These are phyloP conservation scores for Malacosoma neustria DNA, from an alignment of 2,888 invertebrate species.

Conservation along the genomic window DNA sequence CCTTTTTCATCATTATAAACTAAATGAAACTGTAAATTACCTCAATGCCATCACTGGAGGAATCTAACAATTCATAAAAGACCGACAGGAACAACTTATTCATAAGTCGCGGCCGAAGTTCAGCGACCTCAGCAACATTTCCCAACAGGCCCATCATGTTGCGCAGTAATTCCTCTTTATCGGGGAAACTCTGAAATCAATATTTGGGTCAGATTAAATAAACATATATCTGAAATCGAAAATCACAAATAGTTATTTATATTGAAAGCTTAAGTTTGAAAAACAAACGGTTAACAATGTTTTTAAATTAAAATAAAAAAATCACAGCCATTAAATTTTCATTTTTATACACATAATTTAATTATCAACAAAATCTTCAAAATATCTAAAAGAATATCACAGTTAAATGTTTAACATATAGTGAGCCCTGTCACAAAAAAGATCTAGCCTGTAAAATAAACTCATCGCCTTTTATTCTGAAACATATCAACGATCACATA, in stretches of 20 bases:
- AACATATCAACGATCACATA: too few species aligned
- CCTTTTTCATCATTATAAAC: constrained; percentile 1
- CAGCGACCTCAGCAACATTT: constrained; percentile 95
- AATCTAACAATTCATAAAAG: constrained; percentile 89
- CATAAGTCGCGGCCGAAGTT: constrained; percentile 88
- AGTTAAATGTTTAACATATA: too few species aligned
- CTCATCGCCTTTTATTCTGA: too few species aligned
- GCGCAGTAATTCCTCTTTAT: constrained; percentile 91
- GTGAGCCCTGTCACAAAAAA: too few species aligned
- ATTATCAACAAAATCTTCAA: constrained; percentile 6
- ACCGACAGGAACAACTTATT: constrained; percentile 87
- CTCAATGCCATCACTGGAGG: constrained; percentile 95
- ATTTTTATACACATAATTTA: neutral
- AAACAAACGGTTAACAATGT: neutral
- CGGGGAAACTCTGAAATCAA: constrained; percentile 82
- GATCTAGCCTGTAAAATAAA: too few species aligned
- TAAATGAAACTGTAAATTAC: constrained; percentile 51
- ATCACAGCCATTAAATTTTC: neutral
- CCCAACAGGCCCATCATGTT: constrained; percentile 99
- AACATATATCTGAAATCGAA: too few species aligned
- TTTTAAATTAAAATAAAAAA: neutral
- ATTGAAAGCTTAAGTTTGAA: too few species aligned
- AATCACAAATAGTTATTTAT: too few species aligned
- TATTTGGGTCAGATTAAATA: too few species aligned
- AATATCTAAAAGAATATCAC: too few species aligned